Evolutionary conservation across 1,140 invertebrate species (phyloP).

Genomic region (Drosophila elegans): DNA sequence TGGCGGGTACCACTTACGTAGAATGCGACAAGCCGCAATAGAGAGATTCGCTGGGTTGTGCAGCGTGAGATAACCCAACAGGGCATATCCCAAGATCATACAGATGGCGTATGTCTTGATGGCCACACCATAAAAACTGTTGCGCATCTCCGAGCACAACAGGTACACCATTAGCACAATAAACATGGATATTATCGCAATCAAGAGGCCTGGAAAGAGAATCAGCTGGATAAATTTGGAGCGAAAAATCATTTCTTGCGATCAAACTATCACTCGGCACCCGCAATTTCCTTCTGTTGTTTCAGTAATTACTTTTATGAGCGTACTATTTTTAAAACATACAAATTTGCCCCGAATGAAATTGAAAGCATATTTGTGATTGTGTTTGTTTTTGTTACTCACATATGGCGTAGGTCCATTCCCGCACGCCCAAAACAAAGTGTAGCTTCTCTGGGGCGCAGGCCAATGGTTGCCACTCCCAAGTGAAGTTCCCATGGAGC

Average conservation of each 20-base stretch:
- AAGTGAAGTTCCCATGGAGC: slow-evolving; percentile 22
- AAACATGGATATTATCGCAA: slow-evolving; percentile 77
- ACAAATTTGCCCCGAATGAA: slow-evolving; percentile 9
- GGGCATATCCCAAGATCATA: slow-evolving; percentile 74
- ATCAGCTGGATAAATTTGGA: background rate
- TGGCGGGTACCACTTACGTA: slow-evolving; percentile 55
- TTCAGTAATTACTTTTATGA: slow-evolving; percentile 60
- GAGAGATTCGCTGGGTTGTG: slow-evolving; percentile 69
- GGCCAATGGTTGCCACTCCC: slow-evolving; percentile 74
- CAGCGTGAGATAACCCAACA: slow-evolving; percentile 67
- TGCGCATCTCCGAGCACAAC: slow-evolving; percentile 75
- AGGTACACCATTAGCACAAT: slow-evolving; percentile 75
- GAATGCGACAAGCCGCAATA: slow-evolving; percentile 54
- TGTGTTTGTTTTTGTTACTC: slow-evolving; percentile 24
- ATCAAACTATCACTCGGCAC: slow-evolving; percentile 28
- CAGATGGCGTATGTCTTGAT: slow-evolving; percentile 72
- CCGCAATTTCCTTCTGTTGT: slow-evolving; percentile 17
- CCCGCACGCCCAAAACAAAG: slow-evolving; percentile 65
- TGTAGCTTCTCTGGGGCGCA: slow-evolving; percentile 67
- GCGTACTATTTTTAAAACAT: slow-evolving; percentile 44
- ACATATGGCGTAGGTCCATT: slow-evolving; percentile 83
- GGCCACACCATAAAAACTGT: slow-evolving; percentile 79
- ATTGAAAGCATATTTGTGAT: slow-evolving; percentile 28
- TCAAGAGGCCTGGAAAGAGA: slow-evolving; percentile 62
- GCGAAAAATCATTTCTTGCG: background rate